A percentile compares a stretch with the other conserved stretches of the same genome.
phyloP scores from a whole-genome alignment of 1,140 invertebrate genomes.

The Saccostrea echinata region DNA sequence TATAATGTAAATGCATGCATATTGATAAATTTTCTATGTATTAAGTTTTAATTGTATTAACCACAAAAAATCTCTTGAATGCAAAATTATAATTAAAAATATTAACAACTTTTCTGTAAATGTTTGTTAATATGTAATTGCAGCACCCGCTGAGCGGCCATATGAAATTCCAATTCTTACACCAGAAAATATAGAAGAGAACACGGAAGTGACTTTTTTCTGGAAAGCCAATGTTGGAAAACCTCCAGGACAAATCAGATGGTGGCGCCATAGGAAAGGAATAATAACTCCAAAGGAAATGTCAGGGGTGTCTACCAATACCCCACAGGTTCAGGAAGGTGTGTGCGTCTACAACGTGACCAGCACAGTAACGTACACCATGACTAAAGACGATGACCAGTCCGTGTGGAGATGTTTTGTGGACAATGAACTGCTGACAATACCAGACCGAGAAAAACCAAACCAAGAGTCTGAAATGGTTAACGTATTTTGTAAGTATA shows the following conservation, averaged over 20 bases:
- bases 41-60: too few species aligned
- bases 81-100: too few species aligned
- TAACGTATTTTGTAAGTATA: slow-evolving; percentile 33
- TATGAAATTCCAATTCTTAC: not conserved
- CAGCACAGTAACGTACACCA: not conserved
- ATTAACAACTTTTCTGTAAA: too few species aligned
- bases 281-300: not conserved
- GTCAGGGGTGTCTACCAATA: not conserved
- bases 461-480: not conserved
- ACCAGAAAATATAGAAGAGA: not conserved
- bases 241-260: slow-evolving; percentile 5
- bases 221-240: slow-evolving; percentile 28
- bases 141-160: not conserved
- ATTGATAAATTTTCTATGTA: too few species aligned
- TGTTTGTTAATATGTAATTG: not conserved
- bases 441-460: slow-evolving; percentile 1
- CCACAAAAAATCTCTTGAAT: too few species aligned
- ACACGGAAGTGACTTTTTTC: not conserved
- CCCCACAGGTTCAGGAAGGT: not conserved
- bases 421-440: slow-evolving; percentile 4
- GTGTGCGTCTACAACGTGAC: slow-evolving; percentile 6
- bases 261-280: not conserved
- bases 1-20: too few species aligned
- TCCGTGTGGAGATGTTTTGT: slow-evolving; percentile 13
- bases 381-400: slow-evolving; percentile 22